A percentile compares a stretch with the other conserved stretches of the same genome.
phyloP scores from a whole-genome alignment of 2,797 vertebrate genomes.

The Borostomias antarcticus region DNA sequence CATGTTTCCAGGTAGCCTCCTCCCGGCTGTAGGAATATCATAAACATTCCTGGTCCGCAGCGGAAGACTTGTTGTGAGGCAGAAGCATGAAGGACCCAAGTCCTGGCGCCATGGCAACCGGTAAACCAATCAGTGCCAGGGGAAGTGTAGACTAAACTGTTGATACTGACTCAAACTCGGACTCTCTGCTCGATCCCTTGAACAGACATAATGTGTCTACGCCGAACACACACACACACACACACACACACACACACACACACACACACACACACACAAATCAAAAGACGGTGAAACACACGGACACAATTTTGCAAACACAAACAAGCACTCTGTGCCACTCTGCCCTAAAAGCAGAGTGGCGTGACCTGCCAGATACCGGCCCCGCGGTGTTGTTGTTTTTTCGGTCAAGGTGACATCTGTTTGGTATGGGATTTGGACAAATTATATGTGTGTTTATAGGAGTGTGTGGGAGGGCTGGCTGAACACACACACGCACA shows the following conservation, averaged over 20 bases:
- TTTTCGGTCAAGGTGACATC: slow-evolving; percentile 54
- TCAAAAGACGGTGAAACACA: slow-evolving; percentile 4
- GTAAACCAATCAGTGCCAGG: slow-evolving; percentile 42
- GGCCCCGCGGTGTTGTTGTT: slow-evolving; percentile 31
- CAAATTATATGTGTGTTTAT: slow-evolving; percentile 18
- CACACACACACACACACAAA: slow-evolving; percentile 8
- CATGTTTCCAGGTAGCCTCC: neutral
- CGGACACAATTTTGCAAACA: neutral
- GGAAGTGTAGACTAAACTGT: slow-evolving; percentile 60
- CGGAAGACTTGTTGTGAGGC: slow-evolving; percentile 26
- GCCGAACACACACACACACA: slow-evolving; percentile 12
- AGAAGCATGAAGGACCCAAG: slow-evolving; percentile 25
- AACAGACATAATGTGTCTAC: slow-evolving; percentile 33
- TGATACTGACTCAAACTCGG: slow-evolving; percentile 53
- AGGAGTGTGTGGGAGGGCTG: slow-evolving; percentile 14
- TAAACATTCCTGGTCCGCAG: slow-evolving; percentile 19
- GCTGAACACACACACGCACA: slow-evolving; percentile 26
- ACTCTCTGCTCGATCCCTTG: slow-evolving; percentile 21
- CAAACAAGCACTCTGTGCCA: slow-evolving; percentile 1
- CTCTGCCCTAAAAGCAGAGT: slow-evolving; percentile 20
- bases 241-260: slow-evolving; percentile 10
- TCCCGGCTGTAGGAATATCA: neutral
- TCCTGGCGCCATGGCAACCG: slow-evolving; percentile 46
- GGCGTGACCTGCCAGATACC: slow-evolving; percentile 43
- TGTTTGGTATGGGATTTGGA: slow-evolving; percentile 45